Percentiles rank a stretch among this genome's conserved stretches.
Evolutionary conservation across 2,797 vertebrate genomes (phyloP).

Genomic region (Podargus strigoides): DNA sequence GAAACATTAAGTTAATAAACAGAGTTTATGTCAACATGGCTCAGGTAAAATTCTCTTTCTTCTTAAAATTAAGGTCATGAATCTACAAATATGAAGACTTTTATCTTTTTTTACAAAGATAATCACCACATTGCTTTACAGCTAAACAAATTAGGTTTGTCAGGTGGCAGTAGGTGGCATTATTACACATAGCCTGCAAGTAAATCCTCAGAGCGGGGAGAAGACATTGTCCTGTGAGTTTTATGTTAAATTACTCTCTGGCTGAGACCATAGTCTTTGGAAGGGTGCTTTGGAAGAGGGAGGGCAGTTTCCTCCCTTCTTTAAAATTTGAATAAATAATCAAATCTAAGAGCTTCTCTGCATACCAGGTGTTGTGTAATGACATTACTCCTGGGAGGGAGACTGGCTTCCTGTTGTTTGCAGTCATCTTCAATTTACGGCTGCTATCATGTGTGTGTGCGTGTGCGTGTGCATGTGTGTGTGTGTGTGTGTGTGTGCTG

Average conservation of each 20-base stretch:
- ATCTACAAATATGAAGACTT: not conserved
- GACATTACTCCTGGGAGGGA: not conserved
- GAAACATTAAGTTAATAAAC: not conserved
- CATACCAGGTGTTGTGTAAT: not conserved
- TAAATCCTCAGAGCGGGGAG: not conserved
- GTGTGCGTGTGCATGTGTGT: too few species aligned
- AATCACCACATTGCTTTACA: not conserved
- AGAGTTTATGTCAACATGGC: not conserved
- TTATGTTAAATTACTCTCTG: accelerated
- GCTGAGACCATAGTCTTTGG: not conserved
- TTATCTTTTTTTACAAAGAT: not conserved
- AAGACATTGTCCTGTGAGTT: accelerated
- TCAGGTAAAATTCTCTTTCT: not conserved
- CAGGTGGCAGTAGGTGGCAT: not conserved
- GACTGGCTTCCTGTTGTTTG: not conserved
- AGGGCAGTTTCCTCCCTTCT: not conserved
- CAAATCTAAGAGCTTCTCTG: not conserved
- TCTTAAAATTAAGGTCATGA: not conserved
- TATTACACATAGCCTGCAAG: not conserved
- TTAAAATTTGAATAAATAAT: not conserved
- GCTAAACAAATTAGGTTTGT: not conserved
- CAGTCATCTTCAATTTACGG: accelerated
- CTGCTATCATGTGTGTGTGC: not conserved
- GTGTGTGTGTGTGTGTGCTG: accelerated
- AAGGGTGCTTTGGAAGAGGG: not conserved